phyloP scores from a whole-genome alignment of 2,888 invertebrate genomes.

The Argyresthia albistria region DNA sequence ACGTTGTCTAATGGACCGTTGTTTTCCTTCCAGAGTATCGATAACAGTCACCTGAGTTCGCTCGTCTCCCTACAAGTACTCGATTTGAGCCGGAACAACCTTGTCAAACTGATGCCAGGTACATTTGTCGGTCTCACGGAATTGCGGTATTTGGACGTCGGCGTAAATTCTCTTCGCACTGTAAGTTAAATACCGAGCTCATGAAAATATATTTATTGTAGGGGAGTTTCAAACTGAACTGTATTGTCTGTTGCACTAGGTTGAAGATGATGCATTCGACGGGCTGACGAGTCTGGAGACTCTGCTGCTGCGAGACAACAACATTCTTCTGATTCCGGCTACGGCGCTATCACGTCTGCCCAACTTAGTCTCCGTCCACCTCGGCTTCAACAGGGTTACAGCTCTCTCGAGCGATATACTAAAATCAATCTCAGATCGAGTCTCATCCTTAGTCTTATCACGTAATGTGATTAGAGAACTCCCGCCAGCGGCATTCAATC shows the following conservation, averaged over 20 bases:
- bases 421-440: slow-evolving; percentile 79
- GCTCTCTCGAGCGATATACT: slow-evolving; percentile 86
- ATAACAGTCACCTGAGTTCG: slow-evolving; percentile 79
- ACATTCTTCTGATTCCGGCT: slow-evolving; percentile 87
- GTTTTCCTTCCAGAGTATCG: slow-evolving; percentile 76
- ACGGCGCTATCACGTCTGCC: slow-evolving; percentile 86
- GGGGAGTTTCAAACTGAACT: background rate
- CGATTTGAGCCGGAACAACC: slow-evolving; percentile 88
- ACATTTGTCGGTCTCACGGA: slow-evolving; percentile 83
- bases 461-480: slow-evolving; percentile 91
- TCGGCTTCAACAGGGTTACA: slow-evolving; percentile 90
- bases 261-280: slow-evolving; percentile 91
- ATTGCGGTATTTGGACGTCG: slow-evolving; percentile 83
- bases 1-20: background rate
- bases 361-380: slow-evolving; percentile 78
- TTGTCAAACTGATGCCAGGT: slow-evolving; percentile 85
- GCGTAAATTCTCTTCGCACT: slow-evolving; percentile 89
- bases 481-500: slow-evolving; percentile 84
- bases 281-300: slow-evolving; percentile 84
- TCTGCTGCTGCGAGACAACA: slow-evolving; percentile 88
- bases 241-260: slow-evolving; percentile 61
- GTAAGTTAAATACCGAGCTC: slow-evolving; percentile 61
- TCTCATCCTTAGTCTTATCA: slow-evolving; percentile 81
- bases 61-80: slow-evolving; percentile 79
- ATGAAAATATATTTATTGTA: background rate